Evolutionary conservation across 2,113 vertebrate species (phyloP).

Genomic region (Varanus komodoensis): DNA sequence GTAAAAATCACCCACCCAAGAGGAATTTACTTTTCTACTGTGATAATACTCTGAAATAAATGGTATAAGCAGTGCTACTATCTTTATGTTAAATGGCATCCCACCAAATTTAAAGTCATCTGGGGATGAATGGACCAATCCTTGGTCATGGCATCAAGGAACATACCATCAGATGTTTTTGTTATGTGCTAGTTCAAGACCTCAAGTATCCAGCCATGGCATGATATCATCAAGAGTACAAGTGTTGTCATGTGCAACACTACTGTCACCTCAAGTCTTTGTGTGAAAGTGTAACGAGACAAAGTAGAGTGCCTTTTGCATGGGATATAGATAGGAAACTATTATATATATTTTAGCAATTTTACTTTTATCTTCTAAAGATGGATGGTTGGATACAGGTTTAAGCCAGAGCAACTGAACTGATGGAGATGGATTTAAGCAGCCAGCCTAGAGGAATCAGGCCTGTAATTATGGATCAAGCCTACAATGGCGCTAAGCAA

Average conservation of each 20-base stretch:
- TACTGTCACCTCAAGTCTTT: neutral
- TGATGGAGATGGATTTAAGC: neutral
- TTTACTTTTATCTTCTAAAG: neutral
- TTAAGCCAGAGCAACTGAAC: too few relatives aligned
- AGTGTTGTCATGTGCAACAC: neutral
- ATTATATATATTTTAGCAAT: neutral
- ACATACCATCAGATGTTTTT: neutral
- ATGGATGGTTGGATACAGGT: too few relatives aligned
- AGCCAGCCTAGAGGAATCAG: neutral
- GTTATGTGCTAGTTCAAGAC: too few relatives aligned
- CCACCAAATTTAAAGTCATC: neutral
- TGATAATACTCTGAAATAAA: neutral
- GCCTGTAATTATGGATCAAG: neutral
- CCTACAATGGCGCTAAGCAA: neutral
- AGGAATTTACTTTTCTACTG: neutral
- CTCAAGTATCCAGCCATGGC: neutral
- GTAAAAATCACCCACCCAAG: neutral
- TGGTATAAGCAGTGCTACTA: neutral
- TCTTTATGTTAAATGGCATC: neutral
- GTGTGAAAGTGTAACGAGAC: neutral
- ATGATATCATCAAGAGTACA: neutral
- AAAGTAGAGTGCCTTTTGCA: neutral
- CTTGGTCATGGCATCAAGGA: neutral
- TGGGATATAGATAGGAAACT: neutral
- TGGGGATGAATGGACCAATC: neutral